Evolutionary conservation across 2,888 invertebrate genomes (phyloP).

Genomic region (Drosophila tanythrix): DNA sequence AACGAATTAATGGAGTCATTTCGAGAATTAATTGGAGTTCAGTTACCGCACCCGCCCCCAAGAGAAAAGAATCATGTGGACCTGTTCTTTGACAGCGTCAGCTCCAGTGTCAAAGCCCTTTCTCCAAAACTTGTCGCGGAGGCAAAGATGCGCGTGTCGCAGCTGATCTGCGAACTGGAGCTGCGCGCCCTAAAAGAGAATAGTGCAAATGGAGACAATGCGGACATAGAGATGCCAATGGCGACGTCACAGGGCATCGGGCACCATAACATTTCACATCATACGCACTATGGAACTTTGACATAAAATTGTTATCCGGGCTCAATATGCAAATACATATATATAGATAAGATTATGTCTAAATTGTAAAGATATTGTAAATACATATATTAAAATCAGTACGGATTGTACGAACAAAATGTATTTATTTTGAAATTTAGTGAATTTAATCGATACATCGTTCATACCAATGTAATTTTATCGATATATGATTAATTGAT

Average conservation of each 20-base stretch:
- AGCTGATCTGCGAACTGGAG: conserved; percentile 70
- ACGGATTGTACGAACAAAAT: neutral
- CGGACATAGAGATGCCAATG: conserved; percentile 13
- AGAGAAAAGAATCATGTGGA: conserved; percentile 80
- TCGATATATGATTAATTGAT: conserved; percentile 20
- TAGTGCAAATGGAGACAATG: conserved; percentile 30
- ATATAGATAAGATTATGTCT: conserved; percentile 10
- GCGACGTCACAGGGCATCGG: conserved; percentile 14
- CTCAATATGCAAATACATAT: conserved; percentile 12
- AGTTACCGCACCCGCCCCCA: conserved; percentile 43
- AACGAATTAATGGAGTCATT: conserved; percentile 83
- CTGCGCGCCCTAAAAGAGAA: conserved; percentile 61
- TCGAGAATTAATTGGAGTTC: conserved; percentile 80
- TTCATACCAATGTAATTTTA: neutral
- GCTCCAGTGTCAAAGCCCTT: conserved; percentile 72
- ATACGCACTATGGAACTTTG: conserved; percentile 28
- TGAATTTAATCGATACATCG: conserved; percentile 20
- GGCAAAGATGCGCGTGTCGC: conserved; percentile 76
- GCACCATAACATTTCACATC: conserved; percentile 17
- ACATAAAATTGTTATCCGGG: conserved; percentile 26
- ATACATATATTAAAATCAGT: conserved; percentile 28
- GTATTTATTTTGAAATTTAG: conserved; percentile 24
- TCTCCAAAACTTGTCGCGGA: conserved; percentile 72
- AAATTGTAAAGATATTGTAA: conserved; percentile 37
- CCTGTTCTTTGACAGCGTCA: conserved; percentile 74